Evolutionary conservation across 1,140 invertebrate species (phyloP), one percentile per base, ranked within the genome.

Genomic region (Helicoverpa zea): DNA sequence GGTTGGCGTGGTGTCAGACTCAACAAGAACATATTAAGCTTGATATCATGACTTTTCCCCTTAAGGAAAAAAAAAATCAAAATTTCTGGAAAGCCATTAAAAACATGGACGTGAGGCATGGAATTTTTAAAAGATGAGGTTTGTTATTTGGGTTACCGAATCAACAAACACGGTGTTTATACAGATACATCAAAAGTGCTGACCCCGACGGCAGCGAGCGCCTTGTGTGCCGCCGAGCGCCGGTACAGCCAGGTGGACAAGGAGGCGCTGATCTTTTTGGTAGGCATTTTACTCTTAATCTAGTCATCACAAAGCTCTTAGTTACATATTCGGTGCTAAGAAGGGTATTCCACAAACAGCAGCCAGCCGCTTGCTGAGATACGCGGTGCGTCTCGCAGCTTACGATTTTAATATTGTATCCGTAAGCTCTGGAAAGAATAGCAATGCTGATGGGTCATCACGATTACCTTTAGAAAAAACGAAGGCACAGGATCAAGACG

Each of bases 261-360:
- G 18, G 83, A 84, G 61, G 83, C 81, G 7, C 54, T 84, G 18
- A 81, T 79, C 52, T 84, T 10, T 86, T 70, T 59, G 85, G 83
- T 4, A 73, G 82, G 11, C 59, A 80, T 1, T 83, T 86, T 18
- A 81, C 43, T 4, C 51, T 84, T 23, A 23, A 43, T 59, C 61
- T 23, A 83, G 74, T 0, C 82, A 83, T 73, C 79, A 82, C 54
- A 78, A 81, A 29, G 74, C 84, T 1, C 66, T 83, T 30, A 73
- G 73, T 4, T 74, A 63, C 35, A 90, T 95, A 81, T 94, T 95
- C 61, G 86, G 90, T 13, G 43, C 85, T 81, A 87, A 88, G 51
- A 52, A 29, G 5, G 78, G 81, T 56, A 84, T 87, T 29, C 81
- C 87, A 11, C 64, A 73, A 68, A 84, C 82, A 43, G 80, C 81